A percentile compares a stretch with the other conserved stretches of the same genome.
phyloP scores from a whole-genome alignment of 2,113 vertebrate species.

The Seriola quinqueradiata region DNA sequence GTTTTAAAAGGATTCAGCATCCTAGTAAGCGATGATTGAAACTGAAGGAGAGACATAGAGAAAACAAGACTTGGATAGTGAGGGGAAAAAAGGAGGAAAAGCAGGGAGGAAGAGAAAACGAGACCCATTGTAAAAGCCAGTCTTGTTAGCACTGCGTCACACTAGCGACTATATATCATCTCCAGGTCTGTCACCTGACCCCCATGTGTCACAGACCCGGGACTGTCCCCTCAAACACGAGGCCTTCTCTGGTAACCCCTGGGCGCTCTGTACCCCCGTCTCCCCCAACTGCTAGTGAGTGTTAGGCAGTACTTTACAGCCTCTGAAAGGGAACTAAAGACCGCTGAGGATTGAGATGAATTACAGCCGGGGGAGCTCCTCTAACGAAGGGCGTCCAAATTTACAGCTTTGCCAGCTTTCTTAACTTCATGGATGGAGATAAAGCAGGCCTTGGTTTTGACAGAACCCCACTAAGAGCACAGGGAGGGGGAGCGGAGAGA shows the following conservation, averaged over 20 bases:
- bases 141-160: constrained; percentile 81
- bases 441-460: constrained; percentile 75
- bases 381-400: constrained; percentile 83
- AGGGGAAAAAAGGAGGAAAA: constrained; percentile 25
- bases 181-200: constrained; percentile 79
- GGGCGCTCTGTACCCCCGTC: constrained; percentile 47
- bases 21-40: constrained; percentile 34
- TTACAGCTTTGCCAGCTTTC: constrained; percentile 81
- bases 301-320: constrained; percentile 79
- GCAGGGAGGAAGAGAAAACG: constrained; percentile 50
- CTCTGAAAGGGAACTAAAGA: constrained; percentile 81
- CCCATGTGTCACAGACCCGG: constrained; percentile 70
- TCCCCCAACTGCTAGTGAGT: constrained; percentile 63
- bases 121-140: constrained; percentile 75
- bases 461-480: constrained; percentile 64
- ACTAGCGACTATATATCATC: constrained; percentile 77
- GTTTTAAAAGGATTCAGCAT: constrained; percentile 43
- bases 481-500: constrained; percentile 27
- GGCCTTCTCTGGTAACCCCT: constrained; percentile 74
- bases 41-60: background rate
- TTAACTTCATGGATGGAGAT: constrained; percentile 79
- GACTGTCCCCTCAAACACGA: constrained; percentile 74
- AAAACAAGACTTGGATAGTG: constrained; percentile 1
- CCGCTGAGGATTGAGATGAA: constrained; percentile 82
- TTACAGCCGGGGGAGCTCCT: constrained; percentile 78